These are phyloP conservation scores for Drosophila quadrilineata DNA, from an alignment of 1,140 invertebrate species.

Conservation along the genomic window DNA sequence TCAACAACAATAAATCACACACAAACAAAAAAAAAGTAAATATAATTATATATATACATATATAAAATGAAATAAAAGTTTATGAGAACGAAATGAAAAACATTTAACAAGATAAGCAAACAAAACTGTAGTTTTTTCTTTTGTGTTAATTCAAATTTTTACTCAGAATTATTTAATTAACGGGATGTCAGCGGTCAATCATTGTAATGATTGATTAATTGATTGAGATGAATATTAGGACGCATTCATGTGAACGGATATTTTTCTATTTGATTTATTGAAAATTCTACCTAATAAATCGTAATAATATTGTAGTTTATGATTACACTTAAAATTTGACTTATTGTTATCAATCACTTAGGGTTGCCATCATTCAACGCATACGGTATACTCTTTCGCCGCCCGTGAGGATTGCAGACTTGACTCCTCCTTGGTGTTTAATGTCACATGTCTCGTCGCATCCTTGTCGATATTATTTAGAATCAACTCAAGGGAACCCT, in stretches of 20 bases:
- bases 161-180: conserved; percentile 10
- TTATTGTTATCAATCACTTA: no score
- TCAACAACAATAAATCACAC: conserved; percentile 38
- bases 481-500: conserved; percentile 88
- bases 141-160: conserved; percentile 3
- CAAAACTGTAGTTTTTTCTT: conserved; percentile 1
- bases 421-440: no score
- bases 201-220: no score
- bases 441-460: not conserved
- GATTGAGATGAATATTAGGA: no score
- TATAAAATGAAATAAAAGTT: conserved; percentile 22
- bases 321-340: no score
- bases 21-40: conserved; percentile 24
- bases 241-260: no score
- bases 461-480: conserved; percentile 82
- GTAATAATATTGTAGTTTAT: no score
- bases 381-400: conserved; percentile 49
- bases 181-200: no score
- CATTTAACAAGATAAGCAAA: conserved; percentile 28
- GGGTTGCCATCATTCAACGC: no score
- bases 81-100: conserved; percentile 5
- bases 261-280: no score
- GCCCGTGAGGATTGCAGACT: conserved; percentile 49
- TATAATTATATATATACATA: conserved; percentile 19
- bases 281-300: no score